phyloP scores from a whole-genome alignment of 2,888 invertebrate genomes.

The Netelia virgata region DNA sequence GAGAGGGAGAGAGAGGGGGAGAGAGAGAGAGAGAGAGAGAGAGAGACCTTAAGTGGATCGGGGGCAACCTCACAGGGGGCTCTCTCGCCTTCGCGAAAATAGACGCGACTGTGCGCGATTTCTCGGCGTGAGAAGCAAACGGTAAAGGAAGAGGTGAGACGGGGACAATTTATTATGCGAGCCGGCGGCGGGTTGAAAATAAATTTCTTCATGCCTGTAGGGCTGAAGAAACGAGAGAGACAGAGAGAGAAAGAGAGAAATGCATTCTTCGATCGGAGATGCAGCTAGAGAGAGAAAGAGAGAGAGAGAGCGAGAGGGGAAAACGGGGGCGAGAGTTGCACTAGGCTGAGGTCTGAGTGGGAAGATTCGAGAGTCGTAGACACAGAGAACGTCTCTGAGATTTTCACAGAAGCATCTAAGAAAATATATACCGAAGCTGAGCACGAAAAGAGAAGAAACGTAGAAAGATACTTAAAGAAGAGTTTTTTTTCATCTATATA shows the following conservation, averaged over 20 bases:
- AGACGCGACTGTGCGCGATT: slow-evolving; percentile 55
- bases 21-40: slow-evolving; percentile 39
- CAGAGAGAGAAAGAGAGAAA: slow-evolving; percentile 36
- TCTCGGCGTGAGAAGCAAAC: slow-evolving; percentile 14
- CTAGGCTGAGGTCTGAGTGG: slow-evolving; percentile 14
- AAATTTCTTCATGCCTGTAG: slow-evolving; percentile 62
- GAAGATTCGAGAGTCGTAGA: slow-evolving; percentile 30
- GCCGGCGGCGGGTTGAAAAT: slow-evolving; percentile 63
- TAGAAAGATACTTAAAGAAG: slow-evolving; percentile 52
- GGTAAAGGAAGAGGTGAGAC: slow-evolving; percentile 11
- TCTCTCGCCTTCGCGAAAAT: slow-evolving; percentile 60
- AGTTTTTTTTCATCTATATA: slow-evolving; percentile 28
- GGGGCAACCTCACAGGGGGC: slow-evolving; percentile 27
- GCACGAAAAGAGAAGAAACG: slow-evolving; percentile 44
- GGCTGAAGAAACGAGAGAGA: slow-evolving; percentile 35
- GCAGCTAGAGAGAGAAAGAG: slow-evolving; percentile 36
- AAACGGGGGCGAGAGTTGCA: slow-evolving; percentile 12
- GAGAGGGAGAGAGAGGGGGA: slow-evolving; percentile 39
- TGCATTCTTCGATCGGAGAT: slow-evolving; percentile 49
- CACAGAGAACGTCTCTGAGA: slow-evolving; percentile 33
- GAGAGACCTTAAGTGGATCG: slow-evolving; percentile 61
- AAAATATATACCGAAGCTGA: slow-evolving; percentile 50
- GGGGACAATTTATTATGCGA: slow-evolving; percentile 68
- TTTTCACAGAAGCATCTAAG: slow-evolving; percentile 44
- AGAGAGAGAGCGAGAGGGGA: slow-evolving; percentile 29